A percentile compares a stretch with the other conserved stretches of the same genome.
Conservation (phyloP, 2,113 vertebrate genomes). For the Pavo muticus region DNA sequence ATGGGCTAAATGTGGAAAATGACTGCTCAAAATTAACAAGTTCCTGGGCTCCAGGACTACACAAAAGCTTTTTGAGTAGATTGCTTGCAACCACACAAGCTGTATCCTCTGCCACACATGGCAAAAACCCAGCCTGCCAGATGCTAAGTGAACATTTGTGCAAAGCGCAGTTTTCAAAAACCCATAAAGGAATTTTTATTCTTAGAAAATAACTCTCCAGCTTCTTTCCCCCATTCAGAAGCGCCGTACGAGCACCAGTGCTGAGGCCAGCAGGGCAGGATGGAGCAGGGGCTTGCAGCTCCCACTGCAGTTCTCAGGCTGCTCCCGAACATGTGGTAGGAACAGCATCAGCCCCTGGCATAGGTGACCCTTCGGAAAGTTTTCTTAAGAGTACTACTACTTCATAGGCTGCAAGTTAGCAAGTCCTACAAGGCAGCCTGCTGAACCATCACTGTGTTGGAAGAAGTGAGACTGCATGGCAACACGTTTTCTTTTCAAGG, state of each 20-base stretch:
- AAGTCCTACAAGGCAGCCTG: background rate
- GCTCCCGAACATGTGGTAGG: rapidly evolving
- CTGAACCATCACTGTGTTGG: rapidly evolving
- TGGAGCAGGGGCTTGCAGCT: background rate
- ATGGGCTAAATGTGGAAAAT: constrained; percentile 76
- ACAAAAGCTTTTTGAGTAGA: constrained; percentile 69
- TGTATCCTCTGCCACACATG: constrained; percentile 53
- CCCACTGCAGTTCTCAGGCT: background rate
- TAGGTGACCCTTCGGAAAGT: background rate
- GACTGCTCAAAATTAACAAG: constrained; percentile 74
- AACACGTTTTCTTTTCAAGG: background rate
- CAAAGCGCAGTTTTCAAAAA: constrained; percentile 55
- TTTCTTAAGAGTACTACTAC: rapidly evolving
- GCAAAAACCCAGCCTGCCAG: constrained; percentile 60
- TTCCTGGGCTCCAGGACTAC: constrained; percentile 61
- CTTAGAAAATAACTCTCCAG: constrained; percentile 60
- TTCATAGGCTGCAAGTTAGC: background rate
- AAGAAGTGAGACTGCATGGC: rapidly evolving
- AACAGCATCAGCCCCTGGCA: background rate
- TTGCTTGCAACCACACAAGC: constrained; percentile 65
- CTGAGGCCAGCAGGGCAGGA: background rate
- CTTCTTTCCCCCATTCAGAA: constrained; percentile 46
- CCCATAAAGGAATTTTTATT: constrained; percentile 55
- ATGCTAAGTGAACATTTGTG: constrained; percentile 60
- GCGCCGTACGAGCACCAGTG: background rate